Evolutionary conservation across 2,888 invertebrate species (phyloP).

Genomic region (Hyppa rectilinea): DNA sequence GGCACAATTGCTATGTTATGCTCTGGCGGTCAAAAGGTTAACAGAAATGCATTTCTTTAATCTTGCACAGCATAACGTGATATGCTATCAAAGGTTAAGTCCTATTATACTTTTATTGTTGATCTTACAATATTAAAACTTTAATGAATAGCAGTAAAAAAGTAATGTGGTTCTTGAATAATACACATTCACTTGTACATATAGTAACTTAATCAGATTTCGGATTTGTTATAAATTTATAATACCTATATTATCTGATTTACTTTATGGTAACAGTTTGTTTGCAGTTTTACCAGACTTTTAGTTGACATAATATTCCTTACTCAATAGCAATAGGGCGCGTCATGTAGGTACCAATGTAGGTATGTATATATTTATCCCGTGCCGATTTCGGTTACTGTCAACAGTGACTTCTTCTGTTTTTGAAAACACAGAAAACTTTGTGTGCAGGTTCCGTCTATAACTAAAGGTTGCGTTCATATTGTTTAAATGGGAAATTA

Average conservation of each 20-base stretch:
- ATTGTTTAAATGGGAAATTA: too few species aligned
- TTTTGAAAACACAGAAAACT: background rate
- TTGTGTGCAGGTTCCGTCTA: background rate
- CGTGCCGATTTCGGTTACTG: too few species aligned
- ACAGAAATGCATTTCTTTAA: background rate
- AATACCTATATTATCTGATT: background rate
- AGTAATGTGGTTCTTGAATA: too few species aligned
- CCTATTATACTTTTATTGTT: background rate
- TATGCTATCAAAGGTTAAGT: constrained; percentile 33
- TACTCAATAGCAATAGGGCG: background rate
- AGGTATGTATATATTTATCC: too few species aligned
- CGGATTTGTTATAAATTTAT: background rate
- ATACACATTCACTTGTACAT: too few species aligned
- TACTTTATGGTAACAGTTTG: background rate
- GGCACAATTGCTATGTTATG: too few species aligned
- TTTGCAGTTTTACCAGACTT: background rate
- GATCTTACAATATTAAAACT: background rate
- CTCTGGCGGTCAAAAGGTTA: too few species aligned
- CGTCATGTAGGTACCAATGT: too few species aligned
- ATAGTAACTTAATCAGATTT: too few species aligned
- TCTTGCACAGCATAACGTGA: constrained; percentile 12
- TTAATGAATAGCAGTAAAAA: background rate
- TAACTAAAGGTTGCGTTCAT: background rate
- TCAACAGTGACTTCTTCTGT: too few species aligned
- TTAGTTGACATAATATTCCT: background rate